Evolutionary conservation across 1,140 invertebrate genomes (phyloP), one percentile per base, ranked within the genome.

Genomic region (Macrostomum lignano): DNA sequence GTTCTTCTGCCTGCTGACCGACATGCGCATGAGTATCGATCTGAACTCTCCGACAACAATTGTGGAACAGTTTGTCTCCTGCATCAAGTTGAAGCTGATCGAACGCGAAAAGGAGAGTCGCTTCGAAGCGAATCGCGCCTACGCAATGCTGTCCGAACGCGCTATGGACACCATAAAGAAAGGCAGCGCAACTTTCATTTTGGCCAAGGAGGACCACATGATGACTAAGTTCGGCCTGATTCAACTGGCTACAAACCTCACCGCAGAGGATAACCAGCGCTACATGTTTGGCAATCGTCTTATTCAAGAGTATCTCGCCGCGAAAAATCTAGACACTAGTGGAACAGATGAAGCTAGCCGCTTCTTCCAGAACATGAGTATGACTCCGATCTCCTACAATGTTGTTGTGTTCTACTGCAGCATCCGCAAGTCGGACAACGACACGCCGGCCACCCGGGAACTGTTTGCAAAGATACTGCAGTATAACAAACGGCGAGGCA

Each of bases 1-100:
- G 3, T 28, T 28, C 19, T 28, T 28, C 26, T 28, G 26, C 19
- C 3, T 28, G 9, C 15, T 28, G 26, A 28, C 26, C 26, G 26
- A 28, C 9, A 7, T 28, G 19, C 15, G 19, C 15, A 15, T 28
- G 26, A 28, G 26, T 28, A 28, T 28, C 5, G 26, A 28, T 9
- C 9, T 28, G 3, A 28, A 14, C 4, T 28, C 26, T 9, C 19
- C 14, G 26, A 15, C 26, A 28, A 15, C 26, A 28, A 28, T 28
- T 14, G 14, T 28, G 3, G 26, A 28, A 28, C 26, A 28, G 7
- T 28, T 28, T 28, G 15, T 28, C 19, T 15, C 26, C 15, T 28
- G 14, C 15, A 28, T 28, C 9, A 28, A 28, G 19, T 15, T 28
- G 26, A 28, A 28, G 9, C 9, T 28, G 3, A 28, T 28, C 26